These are phyloP conservation scores for Telmatherina bonti DNA, from an alignment of 2,797 vertebrate genomes.

Conservation along the genomic window DNA sequence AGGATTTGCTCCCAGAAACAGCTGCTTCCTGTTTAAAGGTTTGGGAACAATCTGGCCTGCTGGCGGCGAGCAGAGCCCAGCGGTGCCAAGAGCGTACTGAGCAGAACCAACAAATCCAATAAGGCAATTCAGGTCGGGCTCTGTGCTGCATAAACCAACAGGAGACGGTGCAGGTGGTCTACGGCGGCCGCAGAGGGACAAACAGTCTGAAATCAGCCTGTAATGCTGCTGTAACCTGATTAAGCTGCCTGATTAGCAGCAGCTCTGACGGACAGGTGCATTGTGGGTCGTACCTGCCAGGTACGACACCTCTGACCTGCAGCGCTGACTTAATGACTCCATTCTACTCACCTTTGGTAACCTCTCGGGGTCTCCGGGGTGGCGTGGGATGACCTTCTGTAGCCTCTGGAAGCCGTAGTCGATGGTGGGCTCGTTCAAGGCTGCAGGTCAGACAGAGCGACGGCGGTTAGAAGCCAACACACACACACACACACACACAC, in stretches of 20 bases:
- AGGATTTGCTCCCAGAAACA: conserved; percentile 36
- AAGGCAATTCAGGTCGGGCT: conserved; percentile 28
- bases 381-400: conserved; percentile 95
- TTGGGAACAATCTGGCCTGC: conserved; percentile 51
- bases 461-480: background rate
- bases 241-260: conserved; percentile 13
- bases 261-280: conserved; percentile 49
- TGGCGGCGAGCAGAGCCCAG: conserved; percentile 33
- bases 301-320: conserved; percentile 6
- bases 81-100: conserved; percentile 46
- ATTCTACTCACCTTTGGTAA: conserved; percentile 91
- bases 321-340: conserved; percentile 18
- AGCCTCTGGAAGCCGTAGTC: conserved; percentile 97
- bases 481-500: too few relatives aligned
- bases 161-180: conserved; percentile 37
- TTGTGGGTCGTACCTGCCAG: conserved; percentile 25
- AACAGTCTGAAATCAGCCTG: conserved; percentile 25
- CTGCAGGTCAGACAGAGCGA: conserved; percentile 61
- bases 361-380: conserved; percentile 94
- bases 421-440: conserved; percentile 95
- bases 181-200: conserved; percentile 38
- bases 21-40: conserved; percentile 60
- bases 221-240: conserved; percentile 18
- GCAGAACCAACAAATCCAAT: conserved; percentile 64
- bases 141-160: conserved; percentile 24